Conservation (phyloP, 2,888 invertebrate genomes). For the Melanostoma mellinum region DNA sequence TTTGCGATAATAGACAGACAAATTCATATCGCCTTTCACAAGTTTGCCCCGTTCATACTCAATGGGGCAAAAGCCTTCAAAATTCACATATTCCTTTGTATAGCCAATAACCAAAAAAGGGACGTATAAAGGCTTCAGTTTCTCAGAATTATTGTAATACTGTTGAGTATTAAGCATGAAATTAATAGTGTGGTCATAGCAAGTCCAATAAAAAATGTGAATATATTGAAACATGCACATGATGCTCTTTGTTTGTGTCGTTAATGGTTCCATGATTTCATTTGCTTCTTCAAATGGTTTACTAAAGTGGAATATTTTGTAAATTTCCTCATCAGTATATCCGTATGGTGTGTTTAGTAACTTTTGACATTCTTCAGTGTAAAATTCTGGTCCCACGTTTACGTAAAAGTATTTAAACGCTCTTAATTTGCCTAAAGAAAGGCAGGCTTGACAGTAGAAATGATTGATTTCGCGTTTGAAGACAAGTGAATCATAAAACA, state of each 20-base stretch:
- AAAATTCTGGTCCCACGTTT: conserved; percentile 60
- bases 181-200: conserved; percentile 83
- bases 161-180: conserved; percentile 82
- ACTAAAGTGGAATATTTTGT: conserved; percentile 73
- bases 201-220: conserved; percentile 85
- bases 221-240: conserved; percentile 84
- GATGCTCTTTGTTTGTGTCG: conserved; percentile 75
- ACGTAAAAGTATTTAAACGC: conserved; percentile 65
- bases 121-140: conserved; percentile 82
- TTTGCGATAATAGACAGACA: conserved; percentile 83
- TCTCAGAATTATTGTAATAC: conserved; percentile 81
- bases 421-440: conserved; percentile 75
- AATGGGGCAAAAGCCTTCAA: conserved; percentile 85
- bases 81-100: conserved; percentile 81
- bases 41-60: conserved; percentile 79
- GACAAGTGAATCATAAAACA: conserved; percentile 84
- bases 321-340: conserved; percentile 57
- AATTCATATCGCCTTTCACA: conserved; percentile 75
- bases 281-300: conserved; percentile 81
- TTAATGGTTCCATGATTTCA: conserved; percentile 78
- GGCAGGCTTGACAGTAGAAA: conserved; percentile 85
- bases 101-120: conserved; percentile 83
- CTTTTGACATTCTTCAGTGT: conserved; percentile 55
- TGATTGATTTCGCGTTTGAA: conserved; percentile 83
- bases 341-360: conserved; percentile 61